Percentiles rank a stretch among this genome's conserved stretches.
These are phyloP conservation scores for Boleophthalmus pectinirostris DNA, from an alignment of 2,113 vertebrate genomes.

Conservation along the genomic window DNA sequence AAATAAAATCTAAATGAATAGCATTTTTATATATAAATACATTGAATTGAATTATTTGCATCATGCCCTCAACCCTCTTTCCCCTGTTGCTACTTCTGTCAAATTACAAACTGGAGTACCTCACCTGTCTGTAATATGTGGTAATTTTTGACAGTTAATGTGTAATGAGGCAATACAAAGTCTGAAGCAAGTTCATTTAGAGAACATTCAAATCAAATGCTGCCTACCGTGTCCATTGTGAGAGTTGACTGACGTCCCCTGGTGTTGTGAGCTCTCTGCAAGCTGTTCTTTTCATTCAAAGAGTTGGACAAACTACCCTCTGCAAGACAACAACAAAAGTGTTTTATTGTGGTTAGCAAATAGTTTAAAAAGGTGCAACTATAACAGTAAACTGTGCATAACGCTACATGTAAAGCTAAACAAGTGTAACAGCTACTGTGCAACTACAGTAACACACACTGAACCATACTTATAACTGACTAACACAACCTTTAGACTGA, in stretches of 20 bases:
- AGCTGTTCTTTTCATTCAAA: constrained; percentile 95
- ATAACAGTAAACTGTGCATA: not conserved
- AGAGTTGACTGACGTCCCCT: constrained; percentile 85
- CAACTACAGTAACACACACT: too few species aligned
- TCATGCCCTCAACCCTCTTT: too few species aligned
- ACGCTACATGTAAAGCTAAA: constrained; percentile 27
- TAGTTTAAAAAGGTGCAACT: not conserved
- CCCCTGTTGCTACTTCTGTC: too few species aligned
- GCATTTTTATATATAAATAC: too few species aligned
- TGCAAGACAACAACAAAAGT: constrained; percentile 50
- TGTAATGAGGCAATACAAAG: too few species aligned
- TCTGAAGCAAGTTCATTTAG: too few species aligned
- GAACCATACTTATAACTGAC: too few species aligned
- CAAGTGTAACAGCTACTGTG: too few species aligned
- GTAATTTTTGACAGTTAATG: not conserved
- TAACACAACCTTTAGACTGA: constrained; percentile 99
- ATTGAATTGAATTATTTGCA: too few species aligned
- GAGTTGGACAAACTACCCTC: constrained; percentile 96
- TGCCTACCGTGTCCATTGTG: constrained; percentile 86
- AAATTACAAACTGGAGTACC: not conserved
- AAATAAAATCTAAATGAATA: not conserved
- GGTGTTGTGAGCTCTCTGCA: constrained; percentile 89
- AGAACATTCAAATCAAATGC: not conserved
- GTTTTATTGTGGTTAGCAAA: not conserved
- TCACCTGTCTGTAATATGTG: not conserved